These are phyloP conservation scores for Bombus pascuorum DNA, from an alignment of 1,140 invertebrate species.

Conservation along the genomic window DNA sequence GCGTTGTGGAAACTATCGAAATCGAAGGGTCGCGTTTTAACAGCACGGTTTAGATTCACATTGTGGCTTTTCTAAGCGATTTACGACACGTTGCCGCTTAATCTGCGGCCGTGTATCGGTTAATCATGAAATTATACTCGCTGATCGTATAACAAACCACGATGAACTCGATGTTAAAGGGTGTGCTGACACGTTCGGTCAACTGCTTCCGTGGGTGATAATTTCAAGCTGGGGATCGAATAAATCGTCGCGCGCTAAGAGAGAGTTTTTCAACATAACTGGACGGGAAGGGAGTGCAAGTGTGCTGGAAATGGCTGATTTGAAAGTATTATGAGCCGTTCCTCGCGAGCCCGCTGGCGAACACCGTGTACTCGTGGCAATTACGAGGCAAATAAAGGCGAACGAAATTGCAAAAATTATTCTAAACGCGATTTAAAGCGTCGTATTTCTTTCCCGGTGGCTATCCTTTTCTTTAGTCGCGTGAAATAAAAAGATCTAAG, in stretches of 20 bases:
- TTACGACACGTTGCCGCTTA: not conserved
- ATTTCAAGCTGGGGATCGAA: slow-evolving; percentile 1
- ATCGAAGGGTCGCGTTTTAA: not conserved
- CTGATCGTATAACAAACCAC: not conserved
- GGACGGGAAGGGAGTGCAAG: not conserved
- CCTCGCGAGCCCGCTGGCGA: too few relatives aligned
- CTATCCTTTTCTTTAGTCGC: not conserved
- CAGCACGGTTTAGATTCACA: not conserved
- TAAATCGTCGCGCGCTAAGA: slow-evolving; percentile 16
- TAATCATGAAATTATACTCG: slow-evolving; percentile 12
- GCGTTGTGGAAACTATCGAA: not conserved
- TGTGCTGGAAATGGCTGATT: slow-evolving; percentile 7
- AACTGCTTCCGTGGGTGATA: not conserved
- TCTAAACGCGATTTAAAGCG: slow-evolving; percentile 27
- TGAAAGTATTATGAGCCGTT: slow-evolving; percentile 37
- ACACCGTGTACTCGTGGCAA: not conserved
- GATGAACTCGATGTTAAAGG: not conserved
- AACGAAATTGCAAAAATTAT: slow-evolving; percentile 32
- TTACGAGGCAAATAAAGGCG: slow-evolving; percentile 12
- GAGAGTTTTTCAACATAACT: not conserved
- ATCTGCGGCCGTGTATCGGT: not conserved
- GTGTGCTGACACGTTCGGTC: not conserved
- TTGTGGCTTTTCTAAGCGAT: not conserved
- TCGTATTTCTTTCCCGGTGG: not conserved
- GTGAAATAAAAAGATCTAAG: not conserved